Base-by-base conservation (phyloP, 2,888 invertebrate genomes). In the Palloptera scutellata region DNA sequence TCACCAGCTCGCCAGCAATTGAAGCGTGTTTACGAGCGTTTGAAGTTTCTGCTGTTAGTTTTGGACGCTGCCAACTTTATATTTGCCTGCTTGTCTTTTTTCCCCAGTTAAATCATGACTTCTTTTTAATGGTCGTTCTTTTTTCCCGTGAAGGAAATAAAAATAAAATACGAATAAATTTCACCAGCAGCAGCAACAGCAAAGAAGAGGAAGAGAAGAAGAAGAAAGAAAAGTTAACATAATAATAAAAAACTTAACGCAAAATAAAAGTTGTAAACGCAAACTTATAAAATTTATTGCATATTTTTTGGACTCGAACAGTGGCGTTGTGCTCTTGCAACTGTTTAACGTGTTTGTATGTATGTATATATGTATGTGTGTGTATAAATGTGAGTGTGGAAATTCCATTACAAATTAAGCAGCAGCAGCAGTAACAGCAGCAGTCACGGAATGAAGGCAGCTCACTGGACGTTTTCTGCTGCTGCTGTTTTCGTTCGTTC, bases 281-380 rank as follows among this genome's bases (percentile, higher is more conserved):
- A 41, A 70, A 70, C 67, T 67, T 70, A 67, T 66, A 61, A 67
- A 68, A 70, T 70, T 70, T 70, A 68, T 70, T 65, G 54, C 66
- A 45, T 53, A 61, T 61, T 66, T 66, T 45, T 41, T 53, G 41
- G 20, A 52, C 42, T 43, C 43, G 11, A 15, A 30, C 30, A 30
- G 30, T 30, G 6, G 30, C 30, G 52, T 11, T n/a, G 51, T 19
- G 17, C 41, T 30, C 40, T 41, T 17, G 1, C n/a, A 15, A 11
- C 1, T 51, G 62, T 48, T 30, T 30, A 30, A 6, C 30, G 30
- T 30, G 30, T 30, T 30, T 30, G 30, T 30, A 6, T 30, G 30
- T 30, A 6, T 30, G 30, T 30, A 30, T 30, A 6, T 30, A 30
- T 30, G 30, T 30, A 6, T 30, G 2, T 30, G 30, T 30, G 60